Evolutionary conservation across 2,113 vertebrate genomes (phyloP).

Genomic region (Hippocampus guttulatus): DNA sequence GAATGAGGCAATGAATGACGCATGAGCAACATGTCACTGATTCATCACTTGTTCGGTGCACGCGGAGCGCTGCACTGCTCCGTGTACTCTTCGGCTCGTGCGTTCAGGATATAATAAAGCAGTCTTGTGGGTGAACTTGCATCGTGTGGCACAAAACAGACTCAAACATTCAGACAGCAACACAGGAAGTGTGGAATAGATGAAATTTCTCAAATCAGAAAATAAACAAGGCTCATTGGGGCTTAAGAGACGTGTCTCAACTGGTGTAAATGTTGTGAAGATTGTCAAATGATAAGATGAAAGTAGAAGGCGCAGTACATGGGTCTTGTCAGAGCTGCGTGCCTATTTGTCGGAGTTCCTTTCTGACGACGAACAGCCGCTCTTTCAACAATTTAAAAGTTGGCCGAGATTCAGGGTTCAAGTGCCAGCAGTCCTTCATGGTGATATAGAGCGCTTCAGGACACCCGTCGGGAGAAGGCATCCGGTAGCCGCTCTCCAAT

Average conservation of each 20-base stretch:
- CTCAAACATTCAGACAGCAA: conserved; percentile 25
- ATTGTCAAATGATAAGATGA: conserved; percentile 16
- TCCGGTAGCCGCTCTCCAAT: conserved; percentile 95
- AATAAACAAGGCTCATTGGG: conserved; percentile 4
- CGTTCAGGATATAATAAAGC: not conserved
- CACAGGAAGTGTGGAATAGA: conserved; percentile 2
- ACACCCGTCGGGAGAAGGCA: conserved; percentile 91
- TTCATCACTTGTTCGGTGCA: not conserved
- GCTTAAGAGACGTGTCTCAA: conserved; percentile 16
- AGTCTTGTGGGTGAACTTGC: conserved; percentile 2
- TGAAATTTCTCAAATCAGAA: not conserved
- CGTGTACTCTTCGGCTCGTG: not conserved
- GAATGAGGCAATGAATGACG: not conserved
- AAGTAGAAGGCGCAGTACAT: conserved; percentile 16
- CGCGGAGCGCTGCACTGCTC: not conserved
- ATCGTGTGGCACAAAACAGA: conserved; percentile 51
- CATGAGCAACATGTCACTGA: not conserved
- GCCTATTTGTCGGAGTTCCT: conserved; percentile 55
- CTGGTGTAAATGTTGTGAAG: not conserved
- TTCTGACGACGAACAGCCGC: conserved; percentile 83
- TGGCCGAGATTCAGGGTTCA: conserved; percentile 81
- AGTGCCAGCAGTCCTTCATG: conserved; percentile 95
- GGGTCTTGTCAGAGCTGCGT: conserved; percentile 25
- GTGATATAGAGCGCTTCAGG: conserved; percentile 84
- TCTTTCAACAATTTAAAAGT: conserved; percentile 85